Evolutionary conservation across 2,888 invertebrate species (phyloP), one percentile per base, ranked within the genome.

Genomic region (Steinernema scapterisci): DNA sequence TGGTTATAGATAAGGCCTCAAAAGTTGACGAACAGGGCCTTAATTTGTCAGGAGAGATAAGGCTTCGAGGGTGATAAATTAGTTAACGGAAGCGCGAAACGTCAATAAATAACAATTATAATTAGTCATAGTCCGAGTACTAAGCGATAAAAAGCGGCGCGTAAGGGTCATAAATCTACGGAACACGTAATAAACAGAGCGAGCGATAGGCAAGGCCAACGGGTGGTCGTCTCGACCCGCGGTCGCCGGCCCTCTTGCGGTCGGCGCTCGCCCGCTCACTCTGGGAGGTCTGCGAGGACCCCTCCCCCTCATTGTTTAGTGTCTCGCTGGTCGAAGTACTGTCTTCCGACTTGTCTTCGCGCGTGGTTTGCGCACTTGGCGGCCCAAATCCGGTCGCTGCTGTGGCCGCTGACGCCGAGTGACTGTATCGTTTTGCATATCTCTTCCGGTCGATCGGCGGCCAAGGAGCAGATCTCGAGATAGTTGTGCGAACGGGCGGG

Each of bases 101-200:
- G 16, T 13, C 63, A 63, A 63, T 63, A 63, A 63, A 63, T 63
- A 63, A 63, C 63, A 27, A 63, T 63, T 31, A 63, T 63, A 63
- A 63, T 63, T 63, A 63, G 63, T 63, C 63, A 63, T 63, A 31
- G 63, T 7, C 48, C 27, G 63, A 63, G 63, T 63, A 31, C 16
- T 31, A 27, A 63, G 63, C 63, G 63, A 63, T 63, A 63, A 63
- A 63, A 63, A 63, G 63, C 54, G 63, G 25, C 63, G 63, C 63
- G 63, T 63, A 25, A 63, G 63, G 63, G 63, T 63, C 63, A 63
- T 63, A 63, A 63, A 63, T 63, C 63, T 63, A 63, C 27, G 63
- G 63, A 63, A 63, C 63, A 63, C 63, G 63, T 63, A 63, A 63
- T 63, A 63, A 63, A 63, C 63, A 63, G 63, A 63, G 63, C 63